Percentiles rank a stretch among this genome's conserved stretches.
These are phyloP conservation scores for Lutraria rhynchaena DNA, from an alignment of 1,140 invertebrate genomes.

Conservation along the genomic window DNA sequence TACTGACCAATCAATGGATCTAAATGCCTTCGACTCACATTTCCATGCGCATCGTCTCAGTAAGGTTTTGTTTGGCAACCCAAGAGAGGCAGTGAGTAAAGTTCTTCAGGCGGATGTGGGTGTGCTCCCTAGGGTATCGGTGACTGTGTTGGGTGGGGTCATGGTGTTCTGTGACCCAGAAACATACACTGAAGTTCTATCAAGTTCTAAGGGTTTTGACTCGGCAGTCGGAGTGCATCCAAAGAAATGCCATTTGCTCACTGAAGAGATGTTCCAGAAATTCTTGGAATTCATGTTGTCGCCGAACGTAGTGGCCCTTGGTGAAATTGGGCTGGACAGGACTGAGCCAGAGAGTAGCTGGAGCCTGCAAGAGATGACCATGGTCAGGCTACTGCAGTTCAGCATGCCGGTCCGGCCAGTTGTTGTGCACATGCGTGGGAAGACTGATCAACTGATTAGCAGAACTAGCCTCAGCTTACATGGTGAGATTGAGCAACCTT, in stretches of 20 bases:
- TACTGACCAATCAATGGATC: too few relatives aligned
- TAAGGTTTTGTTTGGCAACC: conserved; percentile 3
- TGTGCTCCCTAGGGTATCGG: neutral
- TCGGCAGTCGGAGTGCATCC: neutral
- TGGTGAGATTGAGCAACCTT: too few relatives aligned
- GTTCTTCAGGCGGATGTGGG: neutral
- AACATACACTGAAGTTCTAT: neutral
- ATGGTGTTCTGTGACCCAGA: conserved; percentile 28
- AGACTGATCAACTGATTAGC: conserved; percentile 6
- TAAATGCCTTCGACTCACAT: conserved; percentile 11
- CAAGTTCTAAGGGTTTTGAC: conserved; percentile 10
- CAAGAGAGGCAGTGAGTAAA: neutral
- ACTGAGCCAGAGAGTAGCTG: too few relatives aligned
- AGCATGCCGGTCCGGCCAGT: conserved; percentile 21
- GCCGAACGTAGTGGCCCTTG: neutral
- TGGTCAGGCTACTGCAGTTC: too few relatives aligned
- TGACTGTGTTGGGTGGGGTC: conserved; percentile 25
- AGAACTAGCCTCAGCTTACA: too few relatives aligned
- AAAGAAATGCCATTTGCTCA: conserved; percentile 6
- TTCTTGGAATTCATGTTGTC: neutral
- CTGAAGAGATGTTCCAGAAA: neutral
- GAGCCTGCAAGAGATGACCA: too few relatives aligned
- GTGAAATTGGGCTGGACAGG: conserved; percentile 14
- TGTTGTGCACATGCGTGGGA: conserved; percentile 13
- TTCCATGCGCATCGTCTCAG: conserved; percentile 11